These are phyloP conservation scores for Hirtodrosophila histrioides DNA, from an alignment of 2,888 invertebrate genomes.

Conservation along the genomic window DNA sequence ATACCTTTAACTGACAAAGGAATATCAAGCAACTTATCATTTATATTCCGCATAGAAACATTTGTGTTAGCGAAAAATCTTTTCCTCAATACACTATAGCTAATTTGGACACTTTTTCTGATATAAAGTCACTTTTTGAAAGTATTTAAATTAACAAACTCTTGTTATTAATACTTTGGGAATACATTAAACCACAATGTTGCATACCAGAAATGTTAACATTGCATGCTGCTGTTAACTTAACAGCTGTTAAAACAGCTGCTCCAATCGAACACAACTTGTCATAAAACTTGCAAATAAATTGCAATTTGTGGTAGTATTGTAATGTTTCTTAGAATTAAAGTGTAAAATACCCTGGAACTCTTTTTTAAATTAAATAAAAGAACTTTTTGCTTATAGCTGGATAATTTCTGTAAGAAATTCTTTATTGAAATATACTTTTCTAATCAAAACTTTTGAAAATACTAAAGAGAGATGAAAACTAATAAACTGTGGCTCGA, in stretches of 20 bases:
- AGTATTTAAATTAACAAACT: too few relatives aligned
- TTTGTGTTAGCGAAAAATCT: slow-evolving; percentile 16
- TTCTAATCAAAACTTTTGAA: slow-evolving; percentile 81
- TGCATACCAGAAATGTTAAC: too few relatives aligned
- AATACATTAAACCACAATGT: too few relatives aligned
- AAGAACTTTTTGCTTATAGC: slow-evolving; percentile 72
- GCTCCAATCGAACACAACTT: too few relatives aligned
- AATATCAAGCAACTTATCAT: slow-evolving; percentile 28
- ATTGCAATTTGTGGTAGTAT: too few relatives aligned
- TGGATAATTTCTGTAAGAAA: slow-evolving; percentile 70
- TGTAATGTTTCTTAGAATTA: slow-evolving; percentile 45
- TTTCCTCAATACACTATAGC: slow-evolving; percentile 49
- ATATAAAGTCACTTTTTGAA: too few relatives aligned
- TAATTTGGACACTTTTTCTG: too few relatives aligned
- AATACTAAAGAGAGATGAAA: slow-evolving; percentile 65
- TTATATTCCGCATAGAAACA: slow-evolving; percentile 30
- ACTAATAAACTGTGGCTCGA: too few relatives aligned
- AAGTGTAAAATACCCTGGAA: slow-evolving; percentile 30
- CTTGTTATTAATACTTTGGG: too few relatives aligned
- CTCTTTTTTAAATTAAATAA: slow-evolving; percentile 54
- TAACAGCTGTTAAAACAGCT: too few relatives aligned
- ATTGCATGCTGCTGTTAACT: too few relatives aligned
- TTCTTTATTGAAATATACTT: slow-evolving; percentile 77
- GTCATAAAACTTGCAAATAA: too few relatives aligned
- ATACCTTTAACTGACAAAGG: slow-evolving; percentile 5